Percentiles rank a stretch among this genome's conserved stretches.
These are phyloP conservation scores for Melanotaenia nigrans DNA, from an alignment of 2,797 vertebrate genomes.

Conservation along the genomic window DNA sequence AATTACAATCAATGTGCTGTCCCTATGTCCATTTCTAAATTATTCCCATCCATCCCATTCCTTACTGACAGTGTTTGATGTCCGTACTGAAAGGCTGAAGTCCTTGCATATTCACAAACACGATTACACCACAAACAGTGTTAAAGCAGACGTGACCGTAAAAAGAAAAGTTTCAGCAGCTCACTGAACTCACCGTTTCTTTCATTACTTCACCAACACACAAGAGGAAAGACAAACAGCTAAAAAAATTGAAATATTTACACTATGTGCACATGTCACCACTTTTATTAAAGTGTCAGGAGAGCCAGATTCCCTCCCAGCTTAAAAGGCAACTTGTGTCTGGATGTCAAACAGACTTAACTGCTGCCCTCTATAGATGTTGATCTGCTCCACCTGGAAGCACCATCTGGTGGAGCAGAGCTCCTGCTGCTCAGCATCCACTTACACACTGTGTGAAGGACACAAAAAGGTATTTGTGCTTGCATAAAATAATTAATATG, in stretches of 20 bases:
- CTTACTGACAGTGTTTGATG: not conserved
- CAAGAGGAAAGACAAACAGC: conserved; percentile 2
- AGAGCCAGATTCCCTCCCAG: not conserved
- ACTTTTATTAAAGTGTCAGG: not conserved
- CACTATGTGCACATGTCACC: not conserved
- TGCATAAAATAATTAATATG: conserved; percentile 1
- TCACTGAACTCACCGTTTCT: not conserved
- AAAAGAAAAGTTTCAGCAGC: not conserved
- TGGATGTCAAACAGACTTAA: conserved; percentile 42
- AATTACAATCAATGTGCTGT: too few species aligned
- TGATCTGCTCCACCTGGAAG: conserved; percentile 62
- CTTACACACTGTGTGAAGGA: conserved; percentile 44
- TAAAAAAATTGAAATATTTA: conserved; percentile 2
- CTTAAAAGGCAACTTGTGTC: conserved; percentile 32
- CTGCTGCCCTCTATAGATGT: conserved; percentile 44
- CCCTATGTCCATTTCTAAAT: too few species aligned
- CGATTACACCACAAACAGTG: not conserved
- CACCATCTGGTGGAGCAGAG: conserved; percentile 48
- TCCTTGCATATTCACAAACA: too few species aligned
- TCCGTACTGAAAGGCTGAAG: not conserved
- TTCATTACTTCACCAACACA: not conserved
- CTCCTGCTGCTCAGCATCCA: conserved; percentile 52
- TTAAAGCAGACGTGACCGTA: not conserved
- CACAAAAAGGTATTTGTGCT: conserved; percentile 20
- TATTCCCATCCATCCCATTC: not conserved